These are phyloP conservation scores for Scrobipalpa costella DNA, from an alignment of 2,888 invertebrate species.

Conservation along the genomic window DNA sequence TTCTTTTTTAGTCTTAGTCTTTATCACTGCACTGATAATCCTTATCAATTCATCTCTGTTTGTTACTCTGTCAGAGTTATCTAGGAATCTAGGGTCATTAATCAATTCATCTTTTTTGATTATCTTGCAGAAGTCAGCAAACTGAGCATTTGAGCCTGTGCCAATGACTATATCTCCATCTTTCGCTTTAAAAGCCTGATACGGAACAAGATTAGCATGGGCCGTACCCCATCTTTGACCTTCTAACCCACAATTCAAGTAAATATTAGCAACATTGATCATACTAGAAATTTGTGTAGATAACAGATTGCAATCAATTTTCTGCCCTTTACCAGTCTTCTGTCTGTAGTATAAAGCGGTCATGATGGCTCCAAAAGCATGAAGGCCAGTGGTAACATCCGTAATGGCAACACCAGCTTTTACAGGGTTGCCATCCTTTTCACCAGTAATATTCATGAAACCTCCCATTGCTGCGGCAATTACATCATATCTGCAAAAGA, in stretches of 20 bases:
- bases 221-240: slow-evolving; percentile 94
- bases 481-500: slow-evolving; percentile 93
- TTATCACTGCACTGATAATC: slow-evolving; percentile 81
- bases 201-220: slow-evolving; percentile 96
- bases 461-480: slow-evolving; percentile 97
- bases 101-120: slow-evolving; percentile 83
- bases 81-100: slow-evolving; percentile 83
- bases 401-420: slow-evolving; percentile 97
- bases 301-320: slow-evolving; percentile 95
- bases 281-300: slow-evolving; percentile 95
- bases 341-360: slow-evolving; percentile 91
- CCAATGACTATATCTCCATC: slow-evolving; percentile 94
- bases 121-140: slow-evolving; percentile 85
- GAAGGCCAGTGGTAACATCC: slow-evolving; percentile 95
- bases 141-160: slow-evolving; percentile 92
- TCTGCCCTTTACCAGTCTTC: slow-evolving; percentile 91
- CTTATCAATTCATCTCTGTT: slow-evolving; percentile 86
- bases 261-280: slow-evolving; percentile 94
- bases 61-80: slow-evolving; percentile 88
- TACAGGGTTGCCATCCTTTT: slow-evolving; percentile 89
- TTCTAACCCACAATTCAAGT: slow-evolving; percentile 91
- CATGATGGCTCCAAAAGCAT: slow-evolving; percentile 96
- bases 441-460: slow-evolving; percentile 93
- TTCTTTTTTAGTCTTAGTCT: slow-evolving; percentile 84
- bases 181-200: slow-evolving; percentile 92